Evolutionary conservation across 2,113 vertebrate species (phyloP).

Genomic region (Dicaeum eximium): DNA sequence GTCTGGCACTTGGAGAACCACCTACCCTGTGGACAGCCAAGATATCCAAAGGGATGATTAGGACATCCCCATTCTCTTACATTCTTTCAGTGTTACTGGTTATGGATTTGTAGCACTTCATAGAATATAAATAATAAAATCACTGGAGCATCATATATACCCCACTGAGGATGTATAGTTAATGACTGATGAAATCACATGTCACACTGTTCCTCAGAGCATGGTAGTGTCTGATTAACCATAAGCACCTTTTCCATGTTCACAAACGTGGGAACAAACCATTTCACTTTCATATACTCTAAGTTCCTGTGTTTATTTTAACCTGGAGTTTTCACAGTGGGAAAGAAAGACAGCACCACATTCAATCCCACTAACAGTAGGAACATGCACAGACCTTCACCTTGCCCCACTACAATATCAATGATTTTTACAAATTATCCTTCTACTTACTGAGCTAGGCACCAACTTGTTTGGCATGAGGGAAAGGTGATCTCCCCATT

Average conservation of each 20-base stretch:
- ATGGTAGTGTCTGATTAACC: not conserved
- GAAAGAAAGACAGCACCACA: not conserved
- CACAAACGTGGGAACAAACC: not conserved
- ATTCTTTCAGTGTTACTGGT: not conserved
- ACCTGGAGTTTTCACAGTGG: not conserved
- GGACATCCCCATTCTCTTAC: not conserved
- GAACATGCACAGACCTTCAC: not conserved
- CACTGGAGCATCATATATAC: not conserved
- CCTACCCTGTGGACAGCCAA: not conserved
- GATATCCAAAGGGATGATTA: not conserved
- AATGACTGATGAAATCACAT: slow-evolving; percentile 4
- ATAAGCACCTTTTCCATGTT: not conserved
- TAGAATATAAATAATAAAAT: not conserved
- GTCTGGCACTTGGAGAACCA: not conserved
- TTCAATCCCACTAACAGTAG: not conserved
- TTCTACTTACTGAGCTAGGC: not conserved
- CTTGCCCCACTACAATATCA: not conserved
- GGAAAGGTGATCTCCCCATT: not conserved
- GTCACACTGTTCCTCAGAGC: not conserved
- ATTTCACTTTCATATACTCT: not conserved
- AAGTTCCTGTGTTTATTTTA: not conserved
- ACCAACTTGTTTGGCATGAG: not conserved
- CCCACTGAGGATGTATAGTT: not conserved
- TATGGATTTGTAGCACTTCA: not conserved
- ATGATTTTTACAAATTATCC: not conserved